Base-by-base conservation (phyloP, 2,113 vertebrate genomes). In the Festucalex cinctus region DNA sequence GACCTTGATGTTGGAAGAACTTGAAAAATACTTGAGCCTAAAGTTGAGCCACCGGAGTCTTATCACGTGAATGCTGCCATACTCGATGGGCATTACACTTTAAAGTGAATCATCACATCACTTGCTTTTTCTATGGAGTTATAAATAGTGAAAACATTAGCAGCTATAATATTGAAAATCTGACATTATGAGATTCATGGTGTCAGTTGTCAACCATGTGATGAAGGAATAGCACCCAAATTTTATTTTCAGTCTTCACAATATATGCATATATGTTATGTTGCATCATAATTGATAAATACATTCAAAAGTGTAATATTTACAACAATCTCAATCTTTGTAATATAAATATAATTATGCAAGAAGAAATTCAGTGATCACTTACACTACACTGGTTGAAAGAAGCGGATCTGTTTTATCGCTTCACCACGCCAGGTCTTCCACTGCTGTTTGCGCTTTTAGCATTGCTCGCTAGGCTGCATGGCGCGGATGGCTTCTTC, bases 401-500 rank as follows among this genome's bases (percentile, higher is more conserved):
- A 32, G 3, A 24, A 4, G 17, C 22, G 36, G 44, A 68, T 72
- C 78, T 64, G 35, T 70, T 49, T 92, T 80, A 91, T 39, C 89
- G 85, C 66, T 83, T 89, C 49, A 54, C 46, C 22, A 74, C 78
- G 13, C 66, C 63, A 35, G 75, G 78, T 77, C 75, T 88, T 60
- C 81, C 88, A 1, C 69, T 41, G 62, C 70, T 51, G 36, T 78
- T 71, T 26, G 83, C 89, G 36, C 63, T 79, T 79, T 92, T 97
- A 26, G 89, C 63, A 0, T 90, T 16, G 17, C 75, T 70, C n/a
- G 83, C 0, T 51, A 48, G 72, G 93, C 89, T 69, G 65, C 86
- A 77, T 73, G 92, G 95, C 28, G 85, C 53, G 0, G 81, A 70
- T 28, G 71, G 75, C 83, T 96, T 97, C 89, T 96, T 98, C 83